phyloP scores from a whole-genome alignment of 2,113 vertebrate genomes.

The Dipodomys ordii region DNA sequence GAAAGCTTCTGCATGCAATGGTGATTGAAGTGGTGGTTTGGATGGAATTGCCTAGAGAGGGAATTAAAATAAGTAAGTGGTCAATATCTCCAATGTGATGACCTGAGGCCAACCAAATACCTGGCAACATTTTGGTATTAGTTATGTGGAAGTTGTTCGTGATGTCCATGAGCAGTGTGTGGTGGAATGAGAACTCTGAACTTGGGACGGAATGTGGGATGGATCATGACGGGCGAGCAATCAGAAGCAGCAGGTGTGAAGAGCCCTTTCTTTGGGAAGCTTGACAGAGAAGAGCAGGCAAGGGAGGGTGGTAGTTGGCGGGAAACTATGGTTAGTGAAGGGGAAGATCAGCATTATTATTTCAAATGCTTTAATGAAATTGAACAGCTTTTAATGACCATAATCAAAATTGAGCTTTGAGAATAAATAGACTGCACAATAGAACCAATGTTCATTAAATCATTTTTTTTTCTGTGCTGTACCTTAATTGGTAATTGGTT shows the following conservation, averaged over 20 bases:
- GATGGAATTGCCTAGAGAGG: background rate
- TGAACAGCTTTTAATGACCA: conserved; percentile 51
- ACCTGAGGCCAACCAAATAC: background rate
- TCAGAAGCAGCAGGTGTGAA: conserved; percentile 9
- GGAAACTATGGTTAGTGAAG: background rate
- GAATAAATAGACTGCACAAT: conserved; percentile 58
- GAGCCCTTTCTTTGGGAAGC: background rate
- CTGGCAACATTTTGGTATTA: background rate
- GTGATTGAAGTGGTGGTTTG: background rate
- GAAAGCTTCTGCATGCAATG: background rate
- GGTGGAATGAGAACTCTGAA: background rate
- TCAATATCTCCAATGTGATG: background rate
- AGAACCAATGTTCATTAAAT: conserved; percentile 59
- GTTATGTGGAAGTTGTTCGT: background rate
- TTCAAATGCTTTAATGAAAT: conserved; percentile 28
- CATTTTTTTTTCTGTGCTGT: conserved; percentile 27
- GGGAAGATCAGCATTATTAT: background rate
- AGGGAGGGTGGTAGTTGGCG: background rate
- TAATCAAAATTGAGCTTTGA: conserved; percentile 62
- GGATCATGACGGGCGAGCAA: background rate
- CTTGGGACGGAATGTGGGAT: background rate
- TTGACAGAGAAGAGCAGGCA: background rate
- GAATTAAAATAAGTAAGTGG: background rate
- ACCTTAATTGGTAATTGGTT: conserved; percentile 67
- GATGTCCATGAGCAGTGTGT: background rate